Evolutionary conservation across 2,113 vertebrate genomes (phyloP), one percentile per base, ranked within the genome.

Genomic region (Cottus gobio): DNA sequence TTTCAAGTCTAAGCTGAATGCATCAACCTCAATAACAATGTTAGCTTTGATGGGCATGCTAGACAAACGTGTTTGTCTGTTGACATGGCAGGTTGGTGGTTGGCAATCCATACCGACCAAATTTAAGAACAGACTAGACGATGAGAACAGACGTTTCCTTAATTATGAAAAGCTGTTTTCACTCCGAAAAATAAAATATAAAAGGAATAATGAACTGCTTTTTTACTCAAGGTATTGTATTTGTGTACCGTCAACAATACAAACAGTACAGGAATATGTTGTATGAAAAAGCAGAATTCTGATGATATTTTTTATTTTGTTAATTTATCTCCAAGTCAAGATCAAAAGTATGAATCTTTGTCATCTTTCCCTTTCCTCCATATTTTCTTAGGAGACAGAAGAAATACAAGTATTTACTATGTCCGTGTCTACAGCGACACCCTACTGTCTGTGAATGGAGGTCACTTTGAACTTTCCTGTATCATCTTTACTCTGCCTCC

Each of bases 381-480:
- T 44, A 39, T 58, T 71, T 34, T 31, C 39, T 52, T n/a, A 71
- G 31, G 37, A 2, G 13, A 57, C 39, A 30, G 22, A 5, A 26
- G 46, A 61, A 39, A 30, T 39, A 65, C 30, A 48, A 9, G 18
- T 6, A 57, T 64, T 22, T 48, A 28, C 30, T 8, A 71, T 3
- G 2, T 15, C 34, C 36, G 60, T 7, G 4, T 66, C 52, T 20
- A 50, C 5, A 86, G 42, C 24, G 65, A 52, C 10, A 20, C 12
- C 30, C 46, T 34, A 60, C 50, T 50, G n/a, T 84, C 82, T 52
- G 36, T 69, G 28, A 72, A 70, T 66, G 65, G 50, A 48, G 66
- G 71, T 63, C 42, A 63, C 26, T 58, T 75, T 36, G 20, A 80
- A 61, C 67, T 85, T 71, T 64, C 36, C 31, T 61, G 12, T 75